Percentiles rank a stretch among this genome's conserved stretches.
phyloP scores from a whole-genome alignment of 2,888 invertebrate genomes.

The Phragmatobia fuliginosa region DNA sequence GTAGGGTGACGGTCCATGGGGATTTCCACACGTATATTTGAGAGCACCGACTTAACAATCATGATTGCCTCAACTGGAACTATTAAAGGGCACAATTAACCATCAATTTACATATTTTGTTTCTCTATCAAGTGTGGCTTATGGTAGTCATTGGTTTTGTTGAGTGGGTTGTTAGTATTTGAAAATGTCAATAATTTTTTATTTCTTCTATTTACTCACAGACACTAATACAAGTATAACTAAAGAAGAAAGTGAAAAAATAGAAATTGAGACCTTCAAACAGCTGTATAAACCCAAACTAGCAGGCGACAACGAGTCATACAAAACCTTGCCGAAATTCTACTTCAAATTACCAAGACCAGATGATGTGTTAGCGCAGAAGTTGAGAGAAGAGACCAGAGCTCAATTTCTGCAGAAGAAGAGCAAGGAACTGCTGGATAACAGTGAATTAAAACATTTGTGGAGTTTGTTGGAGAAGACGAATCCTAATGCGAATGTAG shows the following conservation, averaged over 20 bases:
- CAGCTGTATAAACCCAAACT: slow-evolving; percentile 84
- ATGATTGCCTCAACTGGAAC: no score
- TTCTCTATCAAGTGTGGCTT: no score
- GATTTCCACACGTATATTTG: no score
- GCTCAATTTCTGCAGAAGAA: slow-evolving; percentile 95
- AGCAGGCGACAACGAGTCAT: slow-evolving; percentile 80
- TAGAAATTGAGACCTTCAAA: slow-evolving; percentile 86
- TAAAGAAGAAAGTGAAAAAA: slow-evolving; percentile 78
- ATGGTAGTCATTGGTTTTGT: no score
- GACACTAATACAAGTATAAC: slow-evolving; percentile 75
- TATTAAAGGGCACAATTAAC: no score
- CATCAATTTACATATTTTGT: no score
- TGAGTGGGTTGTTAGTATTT: no score
- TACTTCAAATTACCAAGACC: slow-evolving; percentile 92
- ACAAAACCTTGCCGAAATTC: slow-evolving; percentile 90
- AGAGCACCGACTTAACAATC: no score
- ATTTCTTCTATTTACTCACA: slow-evolving; percentile 37
- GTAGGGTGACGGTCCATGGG: no score
- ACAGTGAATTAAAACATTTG: slow-evolving; percentile 94
- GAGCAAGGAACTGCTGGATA: slow-evolving; percentile 94
- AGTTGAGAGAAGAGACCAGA: slow-evolving; percentile 95
- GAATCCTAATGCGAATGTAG: slow-evolving; percentile 90
- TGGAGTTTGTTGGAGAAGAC: slow-evolving; percentile 95
- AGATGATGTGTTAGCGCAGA: slow-evolving; percentile 92
- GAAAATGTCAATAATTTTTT: no score